phyloP scores from a whole-genome alignment of 2,888 invertebrate genomes.

The Cataglyphis rosenhaueri region DNA sequence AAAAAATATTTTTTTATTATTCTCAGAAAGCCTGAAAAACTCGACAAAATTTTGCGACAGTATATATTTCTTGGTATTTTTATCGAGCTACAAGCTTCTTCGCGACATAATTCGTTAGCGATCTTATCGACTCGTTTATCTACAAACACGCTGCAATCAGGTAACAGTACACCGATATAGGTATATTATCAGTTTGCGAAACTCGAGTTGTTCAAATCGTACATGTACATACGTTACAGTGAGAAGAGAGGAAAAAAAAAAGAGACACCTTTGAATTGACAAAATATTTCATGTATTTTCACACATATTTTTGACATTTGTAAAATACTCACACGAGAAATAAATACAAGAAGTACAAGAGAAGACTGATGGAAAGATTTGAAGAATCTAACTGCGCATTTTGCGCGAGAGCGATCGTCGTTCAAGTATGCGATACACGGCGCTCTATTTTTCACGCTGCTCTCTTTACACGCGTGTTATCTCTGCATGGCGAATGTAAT shows the following conservation, averaged over 20 bases:
- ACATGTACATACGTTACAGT: background rate
- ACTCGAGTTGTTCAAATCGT: conserved; percentile 60
- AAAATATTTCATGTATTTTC: conserved; percentile 16
- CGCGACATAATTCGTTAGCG: conserved; percentile 62
- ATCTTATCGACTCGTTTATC: conserved; percentile 69
- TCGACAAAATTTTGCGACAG: conserved; percentile 3
- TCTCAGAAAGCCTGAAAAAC: background rate
- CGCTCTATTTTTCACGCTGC: conserved; percentile 44
- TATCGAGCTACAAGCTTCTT: conserved; percentile 42
- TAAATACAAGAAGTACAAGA: background rate
- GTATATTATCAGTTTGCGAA: conserved; percentile 52
- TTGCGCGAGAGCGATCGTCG: conserved; percentile 19
- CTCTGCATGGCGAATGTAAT: background rate
- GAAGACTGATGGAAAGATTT: background rate
- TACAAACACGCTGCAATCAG: conserved; percentile 56
- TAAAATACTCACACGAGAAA: background rate
- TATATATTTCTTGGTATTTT: conserved; percentile 16
- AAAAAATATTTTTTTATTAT: background rate
- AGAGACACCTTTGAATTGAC: conserved; percentile 15
- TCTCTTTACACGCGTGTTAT: conserved; percentile 21
- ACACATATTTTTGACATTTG: background rate
- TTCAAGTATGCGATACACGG: conserved; percentile 29
- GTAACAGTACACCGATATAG: conserved; percentile 62
- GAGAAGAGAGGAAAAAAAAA: background rate
- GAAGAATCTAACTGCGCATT: background rate